Base-by-base conservation (phyloP, 1,140 invertebrate species). In the Solenopsis invicta region DNA sequence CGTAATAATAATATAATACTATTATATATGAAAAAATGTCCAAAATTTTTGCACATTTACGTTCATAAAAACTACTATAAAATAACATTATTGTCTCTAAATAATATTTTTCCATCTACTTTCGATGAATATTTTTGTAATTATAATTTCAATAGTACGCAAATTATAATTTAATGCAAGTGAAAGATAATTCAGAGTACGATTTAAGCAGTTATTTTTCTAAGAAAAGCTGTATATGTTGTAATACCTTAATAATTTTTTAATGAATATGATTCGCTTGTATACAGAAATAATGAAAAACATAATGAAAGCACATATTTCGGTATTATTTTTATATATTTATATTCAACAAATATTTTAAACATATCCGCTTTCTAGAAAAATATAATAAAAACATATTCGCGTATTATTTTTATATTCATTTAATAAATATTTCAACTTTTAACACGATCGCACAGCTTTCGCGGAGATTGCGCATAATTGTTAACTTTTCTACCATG, bases 1-100 rank as follows among this genome's bases (percentile, higher is more conserved):
- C 41, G 18, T 77, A 78, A 64, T 29, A 77, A 48, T 61, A 41
- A 45, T 76, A 24, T 45, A 59, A 59, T n/a, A n/a, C 21, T 12
- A n/a, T 48, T 12, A 21, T 16, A 21, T 16, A 18, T 10, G 29
- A 48, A 48, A 34, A 13, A 48, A 78, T 24, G 10, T 75, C 2
- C 12, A 24, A 41, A 34, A 56, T 41, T 37, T 29, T 54, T n/a
- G 4, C n/a, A 45, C 34, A 34, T 1, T 21, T 21, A 12, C 18
- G 2, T 1, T 66, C 18, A 66, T 12, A 48, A 48, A 21, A 75
- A 24, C 16, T 24, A 56, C n/a, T 56, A 13, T 37, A 13, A 12
- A 75, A 29, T 29, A 29, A 29, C 29, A n/a, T n/a, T 54, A 18
- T 54, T 21, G 5, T 21, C 54, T 56, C 54, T 56, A 37, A 64